Percentiles rank a stretch among this genome's conserved stretches.
Conservation (phyloP, 2,113 vertebrate species). For the Pao palembangensis region DNA sequence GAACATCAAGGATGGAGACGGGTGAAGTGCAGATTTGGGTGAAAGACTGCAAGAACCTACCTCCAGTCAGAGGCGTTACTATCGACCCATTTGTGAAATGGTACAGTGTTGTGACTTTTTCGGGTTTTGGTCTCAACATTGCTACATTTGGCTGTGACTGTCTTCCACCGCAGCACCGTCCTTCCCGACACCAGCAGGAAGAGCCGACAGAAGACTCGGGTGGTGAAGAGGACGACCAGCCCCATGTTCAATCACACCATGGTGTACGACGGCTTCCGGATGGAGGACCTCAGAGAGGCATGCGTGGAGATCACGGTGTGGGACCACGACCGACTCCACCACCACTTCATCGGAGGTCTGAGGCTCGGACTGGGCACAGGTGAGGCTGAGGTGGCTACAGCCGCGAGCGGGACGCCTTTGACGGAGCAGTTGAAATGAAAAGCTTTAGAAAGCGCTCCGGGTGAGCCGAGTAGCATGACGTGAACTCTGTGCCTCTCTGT, state of each 20-base stretch:
- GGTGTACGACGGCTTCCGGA: slow-evolving; percentile 88
- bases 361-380: slow-evolving; percentile 90
- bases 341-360: slow-evolving; percentile 87
- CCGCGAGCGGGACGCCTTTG: background rate
- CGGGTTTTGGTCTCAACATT: background rate
- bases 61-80: slow-evolving; percentile 73
- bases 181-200: slow-evolving; percentile 87
- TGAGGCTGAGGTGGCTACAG: slow-evolving; percentile 40
- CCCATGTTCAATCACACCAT: slow-evolving; percentile 95
- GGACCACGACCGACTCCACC: slow-evolving; percentile 86
- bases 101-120: slow-evolving; percentile 62
- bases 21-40: slow-evolving; percentile 95
- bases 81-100: slow-evolving; percentile 94
- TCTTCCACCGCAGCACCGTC: slow-evolving; percentile 72
- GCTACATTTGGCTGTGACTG: no score
- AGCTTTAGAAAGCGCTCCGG: no score
- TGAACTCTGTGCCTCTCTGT: slow-evolving; percentile 19
- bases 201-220: slow-evolving; percentile 86
- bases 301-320: slow-evolving; percentile 92
- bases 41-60: slow-evolving; percentile 88
- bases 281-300: slow-evolving; percentile 84
- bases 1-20: slow-evolving; percentile 68
- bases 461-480: no score
- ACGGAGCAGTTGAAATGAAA: background rate
- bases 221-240: slow-evolving; percentile 81